phyloP scores from a whole-genome alignment of 2,797 vertebrate genomes.

The Antrozous pallidus region DNA sequence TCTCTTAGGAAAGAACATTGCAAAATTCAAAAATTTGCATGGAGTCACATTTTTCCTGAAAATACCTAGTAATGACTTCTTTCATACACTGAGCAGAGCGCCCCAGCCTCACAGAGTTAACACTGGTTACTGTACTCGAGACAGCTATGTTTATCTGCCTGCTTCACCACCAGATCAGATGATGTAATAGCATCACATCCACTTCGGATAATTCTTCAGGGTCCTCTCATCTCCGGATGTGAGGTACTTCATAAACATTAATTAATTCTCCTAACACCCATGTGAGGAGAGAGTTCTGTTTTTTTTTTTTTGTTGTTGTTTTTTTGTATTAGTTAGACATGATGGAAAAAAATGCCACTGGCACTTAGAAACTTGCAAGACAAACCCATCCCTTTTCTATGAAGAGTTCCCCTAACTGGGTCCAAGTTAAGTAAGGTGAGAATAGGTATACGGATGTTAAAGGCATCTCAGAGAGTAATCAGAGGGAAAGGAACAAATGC shows the following conservation, averaged over 20 bases:
- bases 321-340: slow-evolving; percentile 49
- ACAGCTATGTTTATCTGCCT: slow-evolving; percentile 35
- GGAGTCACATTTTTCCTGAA: not conserved
- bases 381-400: not conserved
- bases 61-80: not conserved
- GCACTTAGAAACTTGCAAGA: slow-evolving; percentile 1
- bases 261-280: slow-evolving; percentile 70
- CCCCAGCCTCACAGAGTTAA: not conserved
- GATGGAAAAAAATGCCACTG: not conserved
- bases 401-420: slow-evolving; percentile 27
- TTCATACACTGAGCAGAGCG: not conserved
- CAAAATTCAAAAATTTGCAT: not conserved
- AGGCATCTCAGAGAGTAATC: not conserved
- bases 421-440: slow-evolving; percentile 15
- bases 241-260: slow-evolving; percentile 70
- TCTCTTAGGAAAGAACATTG: not conserved
- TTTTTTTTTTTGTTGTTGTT: too few species aligned
- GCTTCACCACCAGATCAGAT: slow-evolving; percentile 1
- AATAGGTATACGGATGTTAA: slow-evolving; percentile 42
- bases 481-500: not conserved
- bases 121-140: not conserved
- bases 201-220: slow-evolving; percentile 49
- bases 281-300: slow-evolving; percentile 52
- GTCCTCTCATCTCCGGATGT: slow-evolving; percentile 33
- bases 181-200: slow-evolving; percentile 43